Conservation (phyloP, 2,113 vertebrate species). For the Lagenorhynchus albirostris region DNA sequence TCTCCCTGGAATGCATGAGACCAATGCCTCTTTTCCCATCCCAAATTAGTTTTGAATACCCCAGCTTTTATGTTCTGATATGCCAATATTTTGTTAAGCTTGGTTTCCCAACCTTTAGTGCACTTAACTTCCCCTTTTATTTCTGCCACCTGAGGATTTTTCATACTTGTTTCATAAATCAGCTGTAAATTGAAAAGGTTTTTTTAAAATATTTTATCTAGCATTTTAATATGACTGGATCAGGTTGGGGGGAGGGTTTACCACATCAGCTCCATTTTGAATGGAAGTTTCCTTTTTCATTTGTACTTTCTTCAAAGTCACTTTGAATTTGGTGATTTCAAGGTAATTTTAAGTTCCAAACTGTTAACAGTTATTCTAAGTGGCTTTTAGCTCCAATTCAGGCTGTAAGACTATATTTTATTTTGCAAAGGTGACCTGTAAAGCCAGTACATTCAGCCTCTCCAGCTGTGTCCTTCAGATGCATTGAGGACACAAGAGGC, state of each 20-base stretch:
- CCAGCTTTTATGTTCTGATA: neutral
- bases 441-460: conserved; percentile 4
- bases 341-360: conserved; percentile 46
- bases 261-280: neutral
- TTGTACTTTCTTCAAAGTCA: conserved; percentile 6
- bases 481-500: conserved; percentile 32
- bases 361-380: conserved; percentile 33
- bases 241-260: neutral
- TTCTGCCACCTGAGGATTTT: neutral
- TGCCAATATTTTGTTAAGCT: neutral
- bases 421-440: conserved; percentile 52
- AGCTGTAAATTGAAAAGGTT: neutral
- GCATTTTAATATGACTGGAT: neutral
- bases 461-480: conserved; percentile 53
- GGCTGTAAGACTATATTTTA: conserved; percentile 13
- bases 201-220: neutral
- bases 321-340: conserved; percentile 41
- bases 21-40: neutral
- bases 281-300: neutral
- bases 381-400: conserved; percentile 27
- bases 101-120: neutral
- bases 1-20: neutral
- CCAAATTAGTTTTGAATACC: neutral
- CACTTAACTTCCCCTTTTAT: neutral
- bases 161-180: neutral